Percentiles rank a stretch among this genome's conserved stretches.
Conservation (phyloP, 2,797 vertebrate species). For the Helarctos malayanus region DNA sequence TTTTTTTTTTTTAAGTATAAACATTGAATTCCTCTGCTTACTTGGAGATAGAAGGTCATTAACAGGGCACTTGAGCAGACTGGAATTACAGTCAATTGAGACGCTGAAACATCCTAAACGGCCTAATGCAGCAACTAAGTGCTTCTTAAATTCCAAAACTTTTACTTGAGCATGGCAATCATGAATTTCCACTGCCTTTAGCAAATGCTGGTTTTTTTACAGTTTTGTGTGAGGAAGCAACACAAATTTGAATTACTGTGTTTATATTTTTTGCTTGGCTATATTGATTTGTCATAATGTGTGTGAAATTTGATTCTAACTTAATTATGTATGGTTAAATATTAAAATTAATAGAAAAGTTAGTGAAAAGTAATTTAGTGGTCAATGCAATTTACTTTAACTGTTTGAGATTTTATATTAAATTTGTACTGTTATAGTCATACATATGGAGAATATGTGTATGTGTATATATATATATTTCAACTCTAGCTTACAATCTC, state of each 20-base stretch:
- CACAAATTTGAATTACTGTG: conserved; percentile 84
- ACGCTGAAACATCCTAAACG: conserved; percentile 93
- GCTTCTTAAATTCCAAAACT: conserved; percentile 95
- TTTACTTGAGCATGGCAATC: conserved; percentile 90
- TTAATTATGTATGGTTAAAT: conserved; percentile 77
- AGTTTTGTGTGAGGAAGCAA: conserved; percentile 82
- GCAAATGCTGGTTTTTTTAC: conserved; percentile 84
- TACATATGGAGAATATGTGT: background rate
- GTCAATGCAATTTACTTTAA: conserved; percentile 46
- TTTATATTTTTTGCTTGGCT: conserved; percentile 83
- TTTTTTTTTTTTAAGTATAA: conserved; percentile 87
- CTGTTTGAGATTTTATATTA: conserved; percentile 23
- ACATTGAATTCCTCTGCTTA: conserved; percentile 91
- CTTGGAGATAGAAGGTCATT: conserved; percentile 93
- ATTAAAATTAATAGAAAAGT: conserved; percentile 82
- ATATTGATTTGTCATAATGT: conserved; percentile 86
- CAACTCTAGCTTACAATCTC: background rate
- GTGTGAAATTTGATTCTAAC: conserved; percentile 82
- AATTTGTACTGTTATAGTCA: background rate
- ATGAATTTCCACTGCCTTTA: conserved; percentile 90
- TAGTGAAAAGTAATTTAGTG: conserved; percentile 21
- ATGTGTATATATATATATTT: background rate
- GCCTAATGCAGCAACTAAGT: conserved; percentile 94
- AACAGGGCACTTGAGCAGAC: conserved; percentile 93
- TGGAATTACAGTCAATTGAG: conserved; percentile 94